A percentile compares a stretch with the other conserved stretches of the same genome.
phyloP scores from a whole-genome alignment of 2,888 invertebrate genomes.

The Danaus chrysippus region DNA sequence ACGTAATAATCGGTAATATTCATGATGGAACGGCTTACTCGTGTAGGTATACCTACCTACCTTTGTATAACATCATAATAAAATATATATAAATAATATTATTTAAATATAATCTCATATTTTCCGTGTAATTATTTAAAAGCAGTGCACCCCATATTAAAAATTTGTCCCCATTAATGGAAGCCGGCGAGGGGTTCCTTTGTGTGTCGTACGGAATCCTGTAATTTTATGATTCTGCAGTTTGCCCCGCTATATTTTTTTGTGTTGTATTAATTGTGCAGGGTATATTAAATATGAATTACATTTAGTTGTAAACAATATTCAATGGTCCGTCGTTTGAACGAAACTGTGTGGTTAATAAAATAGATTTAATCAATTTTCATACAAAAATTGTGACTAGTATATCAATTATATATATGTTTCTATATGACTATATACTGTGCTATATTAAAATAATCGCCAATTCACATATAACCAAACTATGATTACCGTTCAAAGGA shows the following conservation, averaged over 20 bases:
- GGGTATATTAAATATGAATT: constrained; percentile 62
- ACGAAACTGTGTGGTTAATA: no score
- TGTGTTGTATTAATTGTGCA: constrained; percentile 55
- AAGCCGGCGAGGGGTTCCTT: constrained; percentile 54
- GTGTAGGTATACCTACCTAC: no score
- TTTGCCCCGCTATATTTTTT: constrained; percentile 48
- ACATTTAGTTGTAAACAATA: constrained; percentile 51
- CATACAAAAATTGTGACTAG: constrained; percentile 43
- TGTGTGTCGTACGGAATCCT: constrained; percentile 68
- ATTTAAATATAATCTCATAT: constrained; percentile 29
- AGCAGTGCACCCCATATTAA: constrained; percentile 67
- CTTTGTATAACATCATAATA: constrained; percentile 7
- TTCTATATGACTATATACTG: background rate
- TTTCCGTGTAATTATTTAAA: constrained; percentile 54
- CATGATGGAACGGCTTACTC: constrained; percentile 1
- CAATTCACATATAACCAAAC: no score
- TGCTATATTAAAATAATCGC: background rate
- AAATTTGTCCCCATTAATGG: constrained; percentile 68
- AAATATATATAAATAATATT: constrained; percentile 14
- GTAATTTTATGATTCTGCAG: constrained; percentile 74
- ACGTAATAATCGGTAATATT: constrained; percentile 22
- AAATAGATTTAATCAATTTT: no score
- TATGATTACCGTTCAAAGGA: no score
- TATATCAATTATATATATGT: constrained; percentile 32
- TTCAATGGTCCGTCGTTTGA: constrained; percentile 46